Base-by-base conservation (phyloP, 2,888 invertebrate species). In the Tanytarsus gracilentus region DNA sequence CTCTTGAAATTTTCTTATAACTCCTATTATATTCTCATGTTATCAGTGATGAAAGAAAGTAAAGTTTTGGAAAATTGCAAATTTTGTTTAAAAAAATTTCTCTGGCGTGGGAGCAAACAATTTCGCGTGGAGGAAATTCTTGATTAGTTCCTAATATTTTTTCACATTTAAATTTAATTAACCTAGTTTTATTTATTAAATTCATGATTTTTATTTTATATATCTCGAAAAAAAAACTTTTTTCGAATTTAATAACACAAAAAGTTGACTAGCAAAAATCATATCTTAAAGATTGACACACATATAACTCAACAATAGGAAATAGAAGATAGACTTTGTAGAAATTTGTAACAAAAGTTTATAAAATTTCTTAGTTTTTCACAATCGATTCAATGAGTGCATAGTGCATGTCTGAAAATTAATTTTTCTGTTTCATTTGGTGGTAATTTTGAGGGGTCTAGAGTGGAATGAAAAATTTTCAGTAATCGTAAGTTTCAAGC, bases 151-250 rank as follows among this genome's bases (percentile, higher is more conserved):
- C 44, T 44, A 44, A 44, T 23, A n/a, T n/a, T n/a, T 44, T 18
- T 44, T 33, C 44, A 44, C 44, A 44, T 44, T 44, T 44, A 44
- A 44, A 44, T 44, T 44, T 44, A 44, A 44, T 44, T 44, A 44
- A 44, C 44, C 44, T 44, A 44, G 23, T 44, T 44, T 44, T 21
- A 18, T 14, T 5, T 16, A 44, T 44, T 44, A 44, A 44, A 44
- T 44, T 44, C 44, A 18, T 44, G 44, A 44, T 44, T 44, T 23
- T 23, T 18, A 23, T 44, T 11, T 44, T 44, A 18, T 23, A 44
- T 23, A 44, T 23, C 36, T 36, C 16, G 36, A 18, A 11, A 18
- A 44, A 44, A 44, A 21, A 11, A 23, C 4, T 8, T 44, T 18
- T 40, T 40, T 40, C 7, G 21, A 18, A 40, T 18, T 18, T 18